A percentile compares a stretch with the other conserved stretches of the same genome.
These are phyloP conservation scores for Aplysia californica DNA, from an alignment of 1,140 invertebrate species.

Conservation along the genomic window DNA sequence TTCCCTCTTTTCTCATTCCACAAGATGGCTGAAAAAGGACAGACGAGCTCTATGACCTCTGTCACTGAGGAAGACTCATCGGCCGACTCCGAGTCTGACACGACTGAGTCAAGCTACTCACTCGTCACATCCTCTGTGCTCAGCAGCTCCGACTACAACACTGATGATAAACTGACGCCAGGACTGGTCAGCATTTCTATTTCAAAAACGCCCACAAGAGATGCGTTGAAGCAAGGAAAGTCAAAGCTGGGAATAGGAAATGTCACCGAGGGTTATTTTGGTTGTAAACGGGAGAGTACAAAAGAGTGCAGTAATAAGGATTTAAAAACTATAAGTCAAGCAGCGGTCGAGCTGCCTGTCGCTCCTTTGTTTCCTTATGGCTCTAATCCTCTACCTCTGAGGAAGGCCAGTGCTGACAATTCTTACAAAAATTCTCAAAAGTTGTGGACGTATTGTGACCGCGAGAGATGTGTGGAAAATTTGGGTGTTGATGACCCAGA, in stretches of 20 bases:
- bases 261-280: no score
- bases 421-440: no score
- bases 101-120: slow-evolving; percentile 16
- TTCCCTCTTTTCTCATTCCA: background rate
- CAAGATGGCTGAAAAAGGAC: slow-evolving; percentile 21
- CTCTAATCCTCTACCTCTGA: slow-evolving; percentile 1
- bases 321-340: no score
- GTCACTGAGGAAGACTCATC: slow-evolving; percentile 26
- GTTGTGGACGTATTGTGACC: no score
- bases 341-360: no score
- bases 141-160: slow-evolving; percentile 17
- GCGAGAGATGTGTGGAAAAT: no score
- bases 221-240: background rate
- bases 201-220: background rate
- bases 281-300: no score
- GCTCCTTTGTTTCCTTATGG: slow-evolving; percentile 12
- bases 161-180: slow-evolving; percentile 26
- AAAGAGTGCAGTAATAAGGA: no score
- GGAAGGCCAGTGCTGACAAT: no score
- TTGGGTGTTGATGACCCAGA: background rate
- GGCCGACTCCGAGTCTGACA: slow-evolving; percentile 16
- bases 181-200: slow-evolving; percentile 17
- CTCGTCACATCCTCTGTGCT: slow-evolving; percentile 19
- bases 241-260: no score
- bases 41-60: slow-evolving; percentile 25